Percentiles rank a stretch among this genome's conserved stretches.
Evolutionary conservation across 2,888 invertebrate genomes (phyloP).

Genomic region (Thyatira batis): DNA sequence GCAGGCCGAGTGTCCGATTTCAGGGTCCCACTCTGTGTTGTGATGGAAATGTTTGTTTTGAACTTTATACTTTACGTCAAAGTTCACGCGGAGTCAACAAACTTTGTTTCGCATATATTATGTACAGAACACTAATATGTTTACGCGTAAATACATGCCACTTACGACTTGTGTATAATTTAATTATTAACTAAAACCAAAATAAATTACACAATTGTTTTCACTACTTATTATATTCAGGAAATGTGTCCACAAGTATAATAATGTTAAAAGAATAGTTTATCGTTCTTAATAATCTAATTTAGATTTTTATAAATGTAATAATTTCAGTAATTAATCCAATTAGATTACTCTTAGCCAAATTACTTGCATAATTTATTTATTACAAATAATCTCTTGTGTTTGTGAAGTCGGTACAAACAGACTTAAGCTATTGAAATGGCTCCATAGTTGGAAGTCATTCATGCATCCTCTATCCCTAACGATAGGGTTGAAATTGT

Average conservation of each 20-base stretch:
- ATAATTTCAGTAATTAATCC: no score
- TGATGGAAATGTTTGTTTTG: constrained; percentile 55
- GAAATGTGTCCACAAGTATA: no score
- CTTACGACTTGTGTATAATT: background rate
- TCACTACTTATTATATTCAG: background rate
- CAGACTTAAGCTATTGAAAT: background rate
- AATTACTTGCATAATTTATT: background rate
- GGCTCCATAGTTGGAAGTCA: background rate
- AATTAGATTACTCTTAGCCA: no score
- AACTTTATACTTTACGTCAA: constrained; percentile 46
- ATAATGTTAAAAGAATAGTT: no score
- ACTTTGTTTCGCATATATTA: constrained; percentile 29
- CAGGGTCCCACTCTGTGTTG: constrained; percentile 14
- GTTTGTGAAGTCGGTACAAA: background rate
- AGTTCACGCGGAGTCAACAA: constrained; percentile 58
- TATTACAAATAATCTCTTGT: no score
- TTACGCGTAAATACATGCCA: background rate
- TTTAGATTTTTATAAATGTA: no score
- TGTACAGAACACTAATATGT: background rate
- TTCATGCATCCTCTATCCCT: background rate
- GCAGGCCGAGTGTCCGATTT: constrained; percentile 4
- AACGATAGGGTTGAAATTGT: background rate
- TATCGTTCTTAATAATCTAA: no score
- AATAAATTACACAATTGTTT: background rate
- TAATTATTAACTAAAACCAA: background rate